Evolutionary conservation across 2,888 invertebrate species (phyloP).

Genomic region (Cristatella mucedo): DNA sequence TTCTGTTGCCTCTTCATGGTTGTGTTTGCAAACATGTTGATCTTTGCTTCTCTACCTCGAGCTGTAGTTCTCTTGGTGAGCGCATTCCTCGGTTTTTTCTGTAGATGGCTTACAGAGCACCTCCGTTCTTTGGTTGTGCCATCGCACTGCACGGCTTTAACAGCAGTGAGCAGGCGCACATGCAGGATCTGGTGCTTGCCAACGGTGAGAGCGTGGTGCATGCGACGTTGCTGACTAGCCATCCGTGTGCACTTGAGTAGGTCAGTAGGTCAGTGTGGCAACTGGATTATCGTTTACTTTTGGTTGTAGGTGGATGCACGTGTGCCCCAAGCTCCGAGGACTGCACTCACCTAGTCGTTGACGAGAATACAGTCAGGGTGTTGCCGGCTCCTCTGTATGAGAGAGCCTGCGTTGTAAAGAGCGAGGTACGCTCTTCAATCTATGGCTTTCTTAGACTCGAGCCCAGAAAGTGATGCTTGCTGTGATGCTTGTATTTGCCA

Average conservation of each 20-base stretch:
- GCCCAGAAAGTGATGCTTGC: too few species aligned
- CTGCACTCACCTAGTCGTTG: slow-evolving; percentile 70
- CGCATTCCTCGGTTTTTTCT: slow-evolving; percentile 8
- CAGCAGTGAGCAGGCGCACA: slow-evolving; percentile 72
- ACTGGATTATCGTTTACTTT: too few species aligned
- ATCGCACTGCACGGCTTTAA: slow-evolving; percentile 79
- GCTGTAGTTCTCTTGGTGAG: slow-evolving; percentile 2
- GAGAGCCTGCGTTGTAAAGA: slow-evolving; percentile 23
- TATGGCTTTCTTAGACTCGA: too few species aligned
- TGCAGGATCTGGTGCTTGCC: slow-evolving; percentile 69
- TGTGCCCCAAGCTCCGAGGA: slow-evolving; percentile 57
- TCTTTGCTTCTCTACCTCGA: too few species aligned
- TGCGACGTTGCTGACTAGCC: neutral
- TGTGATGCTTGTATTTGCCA: too few species aligned
- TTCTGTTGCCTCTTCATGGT: too few species aligned
- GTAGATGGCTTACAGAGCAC: slow-evolving; percentile 50
- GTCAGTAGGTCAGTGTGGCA: too few species aligned
- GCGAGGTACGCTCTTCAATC: too few species aligned
- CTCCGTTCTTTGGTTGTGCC: slow-evolving; percentile 69
- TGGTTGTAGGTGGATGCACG: slow-evolving; percentile 49
- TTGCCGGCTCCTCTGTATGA: slow-evolving; percentile 19
- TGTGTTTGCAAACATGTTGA: too few species aligned
- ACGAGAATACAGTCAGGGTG: slow-evolving; percentile 30
- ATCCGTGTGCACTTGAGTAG: neutral
- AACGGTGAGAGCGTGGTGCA: slow-evolving; percentile 48